phyloP scores from a whole-genome alignment of 2,797 vertebrate genomes.

The Syngnathus rostellatus region DNA sequence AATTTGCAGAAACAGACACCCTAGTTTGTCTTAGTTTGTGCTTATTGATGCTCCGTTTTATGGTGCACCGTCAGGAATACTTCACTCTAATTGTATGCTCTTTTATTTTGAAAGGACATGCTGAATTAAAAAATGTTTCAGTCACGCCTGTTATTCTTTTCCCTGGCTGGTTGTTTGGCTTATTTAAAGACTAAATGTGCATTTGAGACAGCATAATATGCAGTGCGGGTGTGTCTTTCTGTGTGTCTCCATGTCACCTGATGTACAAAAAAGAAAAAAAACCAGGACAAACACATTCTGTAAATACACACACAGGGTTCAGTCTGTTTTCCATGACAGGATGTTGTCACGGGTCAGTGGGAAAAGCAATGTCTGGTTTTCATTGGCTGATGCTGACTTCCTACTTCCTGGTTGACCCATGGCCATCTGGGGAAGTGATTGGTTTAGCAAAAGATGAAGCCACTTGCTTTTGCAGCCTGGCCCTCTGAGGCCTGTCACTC shows the following conservation, averaged over 20 bases:
- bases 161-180: background rate
- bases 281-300: background rate
- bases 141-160: background rate
- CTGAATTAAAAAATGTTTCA: background rate
- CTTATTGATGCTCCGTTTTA: background rate
- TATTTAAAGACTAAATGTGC: conserved; percentile 11
- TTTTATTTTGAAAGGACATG: background rate
- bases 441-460: conserved; percentile 44
- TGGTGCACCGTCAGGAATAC: background rate
- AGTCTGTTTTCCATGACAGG: conserved; percentile 55
- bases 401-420: conserved; percentile 81
- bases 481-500: conserved; percentile 76
- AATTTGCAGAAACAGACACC: background rate
- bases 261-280: conserved; percentile 13
- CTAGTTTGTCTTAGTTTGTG: background rate
- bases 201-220: background rate
- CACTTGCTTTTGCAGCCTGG: conserved; percentile 59
- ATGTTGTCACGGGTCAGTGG: conserved; percentile 62
- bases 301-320: conserved; percentile 13
- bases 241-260: too few species aligned
- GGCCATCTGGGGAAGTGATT: conserved; percentile 91
- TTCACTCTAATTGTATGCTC: background rate
- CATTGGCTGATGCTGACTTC: conserved; percentile 65
- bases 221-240: background rate
- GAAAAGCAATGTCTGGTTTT: conserved; percentile 60